These are phyloP conservation scores for Aplocera efformata DNA, from an alignment of 2,888 invertebrate species.

Conservation along the genomic window DNA sequence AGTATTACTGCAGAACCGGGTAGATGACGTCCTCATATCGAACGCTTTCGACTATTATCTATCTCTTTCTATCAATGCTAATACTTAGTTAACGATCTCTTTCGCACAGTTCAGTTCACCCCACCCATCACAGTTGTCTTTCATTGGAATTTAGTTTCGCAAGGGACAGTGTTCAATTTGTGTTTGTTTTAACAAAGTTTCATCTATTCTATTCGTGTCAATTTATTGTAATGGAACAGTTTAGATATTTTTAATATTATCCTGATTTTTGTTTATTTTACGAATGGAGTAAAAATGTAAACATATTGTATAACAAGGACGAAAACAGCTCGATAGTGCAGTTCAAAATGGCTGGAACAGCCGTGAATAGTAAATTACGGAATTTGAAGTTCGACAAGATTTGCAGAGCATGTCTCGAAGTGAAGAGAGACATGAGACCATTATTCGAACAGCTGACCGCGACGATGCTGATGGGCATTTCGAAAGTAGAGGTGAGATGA, in stretches of 20 bases:
- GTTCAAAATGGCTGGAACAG: constrained; percentile 69
- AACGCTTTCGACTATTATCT: constrained; percentile 44
- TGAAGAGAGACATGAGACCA: constrained; percentile 84
- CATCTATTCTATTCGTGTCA: background rate
- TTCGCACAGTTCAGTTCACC: constrained; percentile 45
- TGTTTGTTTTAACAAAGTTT: constrained; percentile 17
- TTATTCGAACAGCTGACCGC: constrained; percentile 83
- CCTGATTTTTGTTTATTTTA: background rate
- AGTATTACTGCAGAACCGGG: constrained; percentile 8
- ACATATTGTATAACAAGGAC: constrained; percentile 58
- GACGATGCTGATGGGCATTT: constrained; percentile 83
- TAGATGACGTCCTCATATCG: constrained; percentile 34
- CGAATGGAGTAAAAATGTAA: constrained; percentile 15
- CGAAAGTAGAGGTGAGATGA: constrained; percentile 80
- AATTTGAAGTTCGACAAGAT: constrained; percentile 79
- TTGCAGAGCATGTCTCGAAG: constrained; percentile 82
- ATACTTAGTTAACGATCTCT: constrained; percentile 17
- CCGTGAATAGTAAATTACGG: constrained; percentile 43
- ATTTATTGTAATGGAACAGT: no score
- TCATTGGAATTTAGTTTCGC: constrained; percentile 48
- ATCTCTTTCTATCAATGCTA: constrained; percentile 41
- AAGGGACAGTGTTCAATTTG: constrained; percentile 37
- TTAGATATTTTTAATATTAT: no score
- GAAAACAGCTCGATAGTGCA: constrained; percentile 56
- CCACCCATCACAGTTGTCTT: constrained; percentile 48